Evolutionary conservation across 2,113 vertebrate species (phyloP), one percentile per base, ranked within the genome.

Genomic region (Nothobranchius kuhntae): DNA sequence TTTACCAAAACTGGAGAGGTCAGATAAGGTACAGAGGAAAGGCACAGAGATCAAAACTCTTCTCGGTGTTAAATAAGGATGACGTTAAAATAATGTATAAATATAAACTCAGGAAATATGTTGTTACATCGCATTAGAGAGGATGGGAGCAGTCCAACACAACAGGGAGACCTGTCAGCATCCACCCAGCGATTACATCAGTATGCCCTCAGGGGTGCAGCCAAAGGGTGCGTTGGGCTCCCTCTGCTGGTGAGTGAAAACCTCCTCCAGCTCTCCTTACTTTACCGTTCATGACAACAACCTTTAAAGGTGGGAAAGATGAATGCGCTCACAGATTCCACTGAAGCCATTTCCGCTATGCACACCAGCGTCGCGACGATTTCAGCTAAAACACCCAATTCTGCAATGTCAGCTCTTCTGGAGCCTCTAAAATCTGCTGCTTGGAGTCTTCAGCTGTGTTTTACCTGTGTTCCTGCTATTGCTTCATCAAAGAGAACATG

Each of bases 201-300:
- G 80, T 52, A 9, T 68, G 70, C 72, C 85, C 85, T 80, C 65
- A 38, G 85, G 30, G 86, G 68, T 82, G 65, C 79, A 61, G 63
- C 59, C 75, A 47, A 44, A 30, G 47, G 61, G 68, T 60, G 80
- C 52, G 63, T 63, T 53, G 79, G 67, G 87, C 89, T 80, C 89
- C 88, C 88, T 90, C 89, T 91, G 76, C 85, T 90, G 88, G 89
- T 66, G 45, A 30, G 53, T 21, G 48, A 10, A 55, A 57, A 73
- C 55, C 30, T 56, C 51, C 53, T 26, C 14, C 53, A 9, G 53
- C 52, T 36, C 78, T 68, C 51, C n/a, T 30, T n/a, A 67, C 15
- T 8, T 13, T 4, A 35, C 15, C 42, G 24, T 47, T 52, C 12
- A 53, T 57, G 55, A 77, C 74, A 69, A 80, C 71, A 63, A 71